These are phyloP conservation scores for Hydractinia echinata DNA, from an alignment of 30 jellyfish, hydroid and myxozoan genomes.

Conservation along the genomic window DNA sequence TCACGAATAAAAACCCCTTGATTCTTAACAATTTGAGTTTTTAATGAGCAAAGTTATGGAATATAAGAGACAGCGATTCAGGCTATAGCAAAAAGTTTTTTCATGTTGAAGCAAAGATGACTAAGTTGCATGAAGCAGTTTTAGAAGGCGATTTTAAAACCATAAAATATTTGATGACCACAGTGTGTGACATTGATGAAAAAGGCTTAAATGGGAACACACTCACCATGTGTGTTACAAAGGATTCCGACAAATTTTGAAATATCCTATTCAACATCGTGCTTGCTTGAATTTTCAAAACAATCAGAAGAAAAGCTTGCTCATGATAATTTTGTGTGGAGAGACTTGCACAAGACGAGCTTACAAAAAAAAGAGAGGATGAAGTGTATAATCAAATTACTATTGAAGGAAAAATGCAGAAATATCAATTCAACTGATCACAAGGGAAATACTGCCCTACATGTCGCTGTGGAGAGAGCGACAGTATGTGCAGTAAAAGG, in stretches of 20 bases:
- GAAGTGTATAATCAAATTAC: neutral
- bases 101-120: neutral
- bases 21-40: no score
- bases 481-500: neutral
- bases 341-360: neutral
- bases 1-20: no score
- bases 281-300: constrained; percentile 7
- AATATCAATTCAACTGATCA: neutral
- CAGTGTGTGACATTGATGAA: neutral
- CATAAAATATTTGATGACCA: neutral
- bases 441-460: neutral
- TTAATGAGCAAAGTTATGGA: no score
- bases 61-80: no score
- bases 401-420: neutral
- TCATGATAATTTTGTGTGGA: neutral
- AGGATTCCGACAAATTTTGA: neutral
- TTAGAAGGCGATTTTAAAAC: neutral
- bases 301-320: neutral
- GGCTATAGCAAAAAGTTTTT: no score
- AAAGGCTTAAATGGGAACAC: neutral
- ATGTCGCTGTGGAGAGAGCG: neutral
- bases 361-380: neutral
- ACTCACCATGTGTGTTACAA: neutral
- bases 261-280: neutral
- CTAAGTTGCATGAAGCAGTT: neutral